Percentiles rank a stretch among this genome's conserved stretches.
phyloP scores from a whole-genome alignment of 2,797 vertebrate genomes.

The Podargus strigoides region DNA sequence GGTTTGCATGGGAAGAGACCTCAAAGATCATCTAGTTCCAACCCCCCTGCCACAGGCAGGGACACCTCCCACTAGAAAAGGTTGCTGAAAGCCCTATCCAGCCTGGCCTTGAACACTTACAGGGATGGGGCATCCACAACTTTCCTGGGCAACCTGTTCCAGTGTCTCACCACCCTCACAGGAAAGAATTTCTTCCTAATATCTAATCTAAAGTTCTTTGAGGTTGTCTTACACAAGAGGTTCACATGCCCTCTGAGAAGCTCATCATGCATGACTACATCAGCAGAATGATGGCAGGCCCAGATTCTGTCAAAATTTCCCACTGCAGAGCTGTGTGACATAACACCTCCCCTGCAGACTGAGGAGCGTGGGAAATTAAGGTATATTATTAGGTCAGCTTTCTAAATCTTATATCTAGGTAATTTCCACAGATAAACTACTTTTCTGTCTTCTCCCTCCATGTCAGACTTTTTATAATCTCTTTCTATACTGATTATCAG shows the following conservation, averaged over 20 bases:
- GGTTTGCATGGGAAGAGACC: too few relatives aligned
- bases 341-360: neutral
- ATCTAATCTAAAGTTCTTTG: too few relatives aligned
- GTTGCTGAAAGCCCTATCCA: too few relatives aligned
- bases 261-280: neutral
- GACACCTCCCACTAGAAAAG: too few relatives aligned
- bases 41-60: too few relatives aligned
- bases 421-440: slow-evolving; percentile 20
- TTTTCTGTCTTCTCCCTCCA: neutral
- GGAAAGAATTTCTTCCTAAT: too few relatives aligned
- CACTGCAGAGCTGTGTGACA: neutral
- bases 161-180: too few relatives aligned
- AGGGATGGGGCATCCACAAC: too few relatives aligned
- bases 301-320: neutral
- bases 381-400: neutral
- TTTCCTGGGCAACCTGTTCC: too few relatives aligned
- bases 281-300: neutral
- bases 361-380: neutral
- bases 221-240: neutral
- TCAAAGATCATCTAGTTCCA: too few relatives aligned
- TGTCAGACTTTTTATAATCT: neutral
- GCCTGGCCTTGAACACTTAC: too few relatives aligned
- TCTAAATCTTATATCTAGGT: neutral
- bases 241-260: neutral
- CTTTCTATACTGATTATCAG: neutral